Base-by-base conservation (phyloP, 2,797 vertebrate genomes). In the Gadopsis marmoratus region DNA sequence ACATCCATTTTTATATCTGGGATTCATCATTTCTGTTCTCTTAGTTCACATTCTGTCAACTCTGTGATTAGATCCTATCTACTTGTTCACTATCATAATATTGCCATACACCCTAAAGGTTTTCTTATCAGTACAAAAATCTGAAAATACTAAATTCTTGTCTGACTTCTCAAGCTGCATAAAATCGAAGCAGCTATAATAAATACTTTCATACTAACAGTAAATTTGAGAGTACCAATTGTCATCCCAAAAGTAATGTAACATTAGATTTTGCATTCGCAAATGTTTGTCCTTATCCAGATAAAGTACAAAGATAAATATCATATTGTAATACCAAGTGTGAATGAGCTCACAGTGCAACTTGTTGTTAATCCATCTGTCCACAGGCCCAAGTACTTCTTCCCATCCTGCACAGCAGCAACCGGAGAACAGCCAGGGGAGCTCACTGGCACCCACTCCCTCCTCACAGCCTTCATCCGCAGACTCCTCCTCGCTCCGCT, bases 341-440 rank as follows among this genome's bases (percentile, higher is more conserved):
- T 16, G n/a, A 48, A 33, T 50, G 8, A 17, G 16, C 17, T 71
- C 19, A 56, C 26, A 19, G 35, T 29, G 3, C 17, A 56, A 31
- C 43, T 16, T 77, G 17, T 53, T 82, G 4, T 82, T 60, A 39
- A 10, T 66, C 23, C 39, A 29, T 81, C 11, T 83, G 17, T 81
- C 59, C 56, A 31, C 73, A 94, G 93, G 74, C 41, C 66, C 76
- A 13, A 62, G 76, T 73, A 72, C 68, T 33, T 82, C 88, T 14
- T 71, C 86, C 2, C 86, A 86, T 43, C 71, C 85, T 55, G 76
- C 67, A 45, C 83, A 86, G 64, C 85, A 90, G 60, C 84, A 67
- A 0, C 61, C 63, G 29, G 92, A 94, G 58, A 91, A 87, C 2
- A 59, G 56, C 1, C 93, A 88, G 54, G 50, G 82, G 33, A 83